These are phyloP conservation scores for Hyposoter dolosus DNA, from an alignment of 2,888 invertebrate species.

Conservation along the genomic window DNA sequence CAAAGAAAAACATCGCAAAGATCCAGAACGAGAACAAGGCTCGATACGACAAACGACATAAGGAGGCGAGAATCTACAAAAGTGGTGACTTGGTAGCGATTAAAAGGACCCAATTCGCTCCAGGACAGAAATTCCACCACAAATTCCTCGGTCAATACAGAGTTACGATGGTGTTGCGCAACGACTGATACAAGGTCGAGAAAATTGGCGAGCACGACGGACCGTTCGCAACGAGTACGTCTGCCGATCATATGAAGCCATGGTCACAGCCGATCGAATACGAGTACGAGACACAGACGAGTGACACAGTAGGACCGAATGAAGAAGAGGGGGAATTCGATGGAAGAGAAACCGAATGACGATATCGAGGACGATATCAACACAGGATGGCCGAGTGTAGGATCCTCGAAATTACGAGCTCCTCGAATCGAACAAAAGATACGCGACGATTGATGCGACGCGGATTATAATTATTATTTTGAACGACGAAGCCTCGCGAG, in stretches of 20 bases:
- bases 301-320: not conserved
- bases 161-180: constrained; percentile 55
- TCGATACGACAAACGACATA: too few species aligned
- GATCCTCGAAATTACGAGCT: not conserved
- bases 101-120: constrained; percentile 65
- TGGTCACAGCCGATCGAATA: not conserved
- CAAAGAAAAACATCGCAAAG: not conserved
- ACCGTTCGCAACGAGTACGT: not conserved
- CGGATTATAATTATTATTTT: too few species aligned
- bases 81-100: constrained; percentile 55
- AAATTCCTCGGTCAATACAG: constrained; percentile 70
- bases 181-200: constrained; percentile 65
- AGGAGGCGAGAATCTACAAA: too few species aligned
- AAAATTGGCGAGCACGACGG: not conserved
- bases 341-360: not conserved
- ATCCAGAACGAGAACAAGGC: not conserved
- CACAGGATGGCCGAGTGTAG: not conserved
- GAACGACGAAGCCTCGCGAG: too few species aligned
- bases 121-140: constrained; percentile 64
- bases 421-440: too few species aligned
- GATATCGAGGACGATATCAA: not conserved
- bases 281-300: not conserved
- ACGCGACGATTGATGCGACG: too few species aligned
- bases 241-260: not conserved
- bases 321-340: not conserved